phyloP scores from a whole-genome alignment of 1,140 invertebrate genomes.

The Drosophila eugracilis region DNA sequence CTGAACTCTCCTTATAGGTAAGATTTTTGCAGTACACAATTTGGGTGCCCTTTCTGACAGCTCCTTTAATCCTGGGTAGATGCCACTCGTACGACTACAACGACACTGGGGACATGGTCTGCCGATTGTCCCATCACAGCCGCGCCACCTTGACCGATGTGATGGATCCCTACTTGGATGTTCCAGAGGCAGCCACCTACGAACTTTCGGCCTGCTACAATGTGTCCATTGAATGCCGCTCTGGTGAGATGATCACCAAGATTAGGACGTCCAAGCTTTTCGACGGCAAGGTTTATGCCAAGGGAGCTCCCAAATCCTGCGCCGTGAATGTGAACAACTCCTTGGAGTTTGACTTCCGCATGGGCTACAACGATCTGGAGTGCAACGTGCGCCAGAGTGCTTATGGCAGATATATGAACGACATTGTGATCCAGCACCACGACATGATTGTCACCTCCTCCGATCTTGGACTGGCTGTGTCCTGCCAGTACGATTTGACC shows the following conservation, averaged over 20 bases:
- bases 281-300: slow-evolving; percentile 97
- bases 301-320: slow-evolving; percentile 96
- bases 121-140: slow-evolving; percentile 95
- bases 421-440: slow-evolving; percentile 96
- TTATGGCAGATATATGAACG: slow-evolving; percentile 93
- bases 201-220: slow-evolving; percentile 97
- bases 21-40: background rate
- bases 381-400: slow-evolving; percentile 95
- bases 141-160: slow-evolving; percentile 94
- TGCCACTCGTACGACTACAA: slow-evolving; percentile 97
- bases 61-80: slow-evolving; percentile 73
- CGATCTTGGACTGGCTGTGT: slow-evolving; percentile 96
- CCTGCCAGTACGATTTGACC: slow-evolving; percentile 96
- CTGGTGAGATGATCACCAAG: slow-evolving; percentile 95
- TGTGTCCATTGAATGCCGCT: slow-evolving; percentile 95
- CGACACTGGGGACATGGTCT: slow-evolving; percentile 96
- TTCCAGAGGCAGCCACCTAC: slow-evolving; percentile 94
- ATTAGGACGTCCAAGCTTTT: slow-evolving; percentile 97
- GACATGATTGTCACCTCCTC: slow-evolving; percentile 97
- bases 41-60: background rate
- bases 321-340: slow-evolving; percentile 93
- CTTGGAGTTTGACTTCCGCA: slow-evolving; percentile 93
- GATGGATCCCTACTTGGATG: slow-evolving; percentile 95
- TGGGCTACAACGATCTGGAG: slow-evolving; percentile 95
- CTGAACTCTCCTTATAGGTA: slow-evolving; percentile 92